Evolutionary conservation across 1,140 invertebrate genomes (phyloP).

Genomic region (Plodia interpunctella): DNA sequence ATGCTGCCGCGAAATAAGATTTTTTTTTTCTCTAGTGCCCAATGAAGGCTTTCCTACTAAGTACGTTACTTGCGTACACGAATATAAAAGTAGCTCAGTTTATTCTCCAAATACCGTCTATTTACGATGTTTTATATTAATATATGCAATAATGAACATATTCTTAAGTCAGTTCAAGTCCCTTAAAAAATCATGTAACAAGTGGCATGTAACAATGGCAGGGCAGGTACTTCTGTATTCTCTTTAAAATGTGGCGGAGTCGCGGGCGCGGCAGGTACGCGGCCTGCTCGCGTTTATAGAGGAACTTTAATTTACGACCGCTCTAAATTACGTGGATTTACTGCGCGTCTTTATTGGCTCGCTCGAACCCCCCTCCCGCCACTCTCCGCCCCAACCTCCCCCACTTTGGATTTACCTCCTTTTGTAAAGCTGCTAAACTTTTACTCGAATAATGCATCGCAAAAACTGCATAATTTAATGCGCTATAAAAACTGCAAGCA

Average conservation of each 20-base stretch:
- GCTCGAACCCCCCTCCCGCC: conserved; percentile 43
- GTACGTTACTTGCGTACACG: too few relatives aligned
- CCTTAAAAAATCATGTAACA: too few relatives aligned
- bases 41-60: too few relatives aligned
- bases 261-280: conserved; percentile 47
- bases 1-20: too few relatives aligned
- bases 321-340: conserved; percentile 75
- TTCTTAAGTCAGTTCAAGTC: too few relatives aligned
- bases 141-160: too few relatives aligned
- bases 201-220: too few relatives aligned
- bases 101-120: too few relatives aligned
- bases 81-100: too few relatives aligned
- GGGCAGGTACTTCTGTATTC: background rate
- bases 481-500: conserved; percentile 30
- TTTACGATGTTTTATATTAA: too few relatives aligned
- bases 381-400: conserved; percentile 40
- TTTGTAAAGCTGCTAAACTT: conserved; percentile 28
- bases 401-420: conserved; percentile 38
- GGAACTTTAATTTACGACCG: conserved; percentile 71
- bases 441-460: conserved; percentile 41
- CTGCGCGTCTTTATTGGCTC: conserved; percentile 71
- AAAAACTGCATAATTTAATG: conserved; percentile 42
- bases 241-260: conserved; percentile 14
- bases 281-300: conserved; percentile 63
- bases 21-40: too few relatives aligned